Evolutionary conservation across 2,797 vertebrate genomes (phyloP), one percentile per base, ranked within the genome.

Genomic region (Chelon auratus): DNA sequence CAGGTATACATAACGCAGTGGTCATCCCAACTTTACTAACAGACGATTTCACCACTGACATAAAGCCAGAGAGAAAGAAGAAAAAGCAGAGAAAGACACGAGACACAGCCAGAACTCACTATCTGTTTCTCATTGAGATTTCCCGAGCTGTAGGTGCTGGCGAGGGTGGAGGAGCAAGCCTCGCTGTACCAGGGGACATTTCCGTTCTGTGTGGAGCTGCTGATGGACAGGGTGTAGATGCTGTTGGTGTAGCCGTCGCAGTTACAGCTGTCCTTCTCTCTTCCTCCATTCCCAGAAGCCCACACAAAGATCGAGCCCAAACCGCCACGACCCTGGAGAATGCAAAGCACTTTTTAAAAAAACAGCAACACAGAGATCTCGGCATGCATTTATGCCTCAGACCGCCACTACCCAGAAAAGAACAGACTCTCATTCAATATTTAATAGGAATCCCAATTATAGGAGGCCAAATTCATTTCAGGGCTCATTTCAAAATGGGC

Each of bases 161-260:
- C 97, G 1, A 99, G 96, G 2, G 97, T 99, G 89, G 97, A 99
- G 12, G 97, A 99, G 92, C 97, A 99, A 75, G 97, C 97, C 92
- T 99, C 97, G 4, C 97, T 99, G 95, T 99, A 99, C 97, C 97
- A 99, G 75, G 97, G 97, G 70, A 99, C 97, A 0, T 97, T 97
- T 72, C 97, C 97, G 0, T 95, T 93, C 91, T 99, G 97, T 0
- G 97, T 98, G 89, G 96, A 97, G 86, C 97, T 99, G 94, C 97
- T 99, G 91, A 99, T 99, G 89, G 97, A 99, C 81, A 99, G 93
- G 0, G 97, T 99, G 94, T 98, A 98, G 93, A 99, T 99, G 92
- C 97, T 99, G 93, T 99, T 99, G 92, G 97, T 99, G 94, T 99
- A 99, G 88, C 97, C 97, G 0, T 99, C 97, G 1, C 97, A 99